Conservation (phyloP, 2,888 invertebrate species). For the Trachelus stipa region DNA sequence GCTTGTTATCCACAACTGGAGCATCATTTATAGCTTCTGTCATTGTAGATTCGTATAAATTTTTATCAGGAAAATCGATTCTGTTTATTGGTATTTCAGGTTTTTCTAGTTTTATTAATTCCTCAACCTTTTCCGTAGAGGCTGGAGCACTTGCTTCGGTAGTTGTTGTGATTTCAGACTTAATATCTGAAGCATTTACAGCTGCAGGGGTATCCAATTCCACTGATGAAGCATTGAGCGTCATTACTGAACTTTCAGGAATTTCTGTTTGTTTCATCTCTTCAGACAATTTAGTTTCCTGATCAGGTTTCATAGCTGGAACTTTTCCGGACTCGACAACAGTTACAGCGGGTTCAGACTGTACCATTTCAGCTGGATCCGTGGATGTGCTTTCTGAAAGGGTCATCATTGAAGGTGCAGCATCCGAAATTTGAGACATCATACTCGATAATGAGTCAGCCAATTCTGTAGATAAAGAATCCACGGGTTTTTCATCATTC, state of each 20-base stretch:
- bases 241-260: not conserved
- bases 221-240: not conserved
- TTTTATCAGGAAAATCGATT: conserved; percentile 9
- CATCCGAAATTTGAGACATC: conserved; percentile 54
- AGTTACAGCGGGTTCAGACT: not conserved
- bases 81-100: conserved; percentile 9
- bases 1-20: not conserved
- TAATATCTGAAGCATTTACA: conserved; percentile 24
- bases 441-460: conserved; percentile 54
- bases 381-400: not conserved
- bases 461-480: conserved; percentile 44
- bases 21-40: not conserved
- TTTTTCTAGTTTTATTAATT: not conserved
- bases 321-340: not conserved
- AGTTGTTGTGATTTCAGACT: conserved; percentile 14
- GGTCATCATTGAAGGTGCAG: conserved; percentile 37
- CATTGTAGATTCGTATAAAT: not conserved
- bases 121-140: not conserved
- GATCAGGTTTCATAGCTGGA: not conserved
- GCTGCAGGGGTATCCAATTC: not conserved
- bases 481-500: conserved; percentile 18
- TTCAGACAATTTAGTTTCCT: not conserved
- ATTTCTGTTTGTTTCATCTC: not conserved
- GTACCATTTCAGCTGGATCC: not conserved
- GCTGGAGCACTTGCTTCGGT: conserved; percentile 17